A percentile compares a stretch with the other conserved stretches of the same genome.
Evolutionary conservation across 2,797 vertebrate species (phyloP).

Genomic region (Liasis olivaceus): DNA sequence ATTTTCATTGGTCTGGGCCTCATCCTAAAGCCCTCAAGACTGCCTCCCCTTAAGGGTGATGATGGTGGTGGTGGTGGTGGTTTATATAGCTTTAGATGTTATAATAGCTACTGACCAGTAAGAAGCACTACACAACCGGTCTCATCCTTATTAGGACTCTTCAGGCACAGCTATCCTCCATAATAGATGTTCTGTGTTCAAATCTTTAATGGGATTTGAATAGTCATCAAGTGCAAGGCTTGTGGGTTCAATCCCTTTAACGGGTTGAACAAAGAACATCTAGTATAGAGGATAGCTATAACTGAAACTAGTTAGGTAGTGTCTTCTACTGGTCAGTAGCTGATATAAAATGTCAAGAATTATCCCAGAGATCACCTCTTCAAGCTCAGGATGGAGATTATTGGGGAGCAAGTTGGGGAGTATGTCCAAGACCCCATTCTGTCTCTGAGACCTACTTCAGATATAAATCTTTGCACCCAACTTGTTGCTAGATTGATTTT

Average conservation of each 20-base stretch:
- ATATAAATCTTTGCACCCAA: neutral
- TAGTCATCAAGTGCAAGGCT: neutral
- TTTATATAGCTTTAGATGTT: neutral
- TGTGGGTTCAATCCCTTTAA: neutral
- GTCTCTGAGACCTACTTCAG: neutral
- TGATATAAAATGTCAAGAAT: neutral
- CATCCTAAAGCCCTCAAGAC: no score
- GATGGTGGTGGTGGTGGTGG: neutral
- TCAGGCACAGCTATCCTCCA: neutral
- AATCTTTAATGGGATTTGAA: neutral
- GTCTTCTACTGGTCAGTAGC: neutral
- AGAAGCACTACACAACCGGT: neutral
- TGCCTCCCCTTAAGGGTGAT: no score
- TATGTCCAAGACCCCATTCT: neutral
- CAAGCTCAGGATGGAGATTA: neutral
- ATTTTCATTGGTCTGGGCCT: no score
- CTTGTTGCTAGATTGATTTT: neutral
- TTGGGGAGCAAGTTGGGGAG: neutral
- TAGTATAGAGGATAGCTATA: neutral
- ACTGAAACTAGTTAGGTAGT: neutral
- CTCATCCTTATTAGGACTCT: neutral
- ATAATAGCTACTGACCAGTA: neutral
- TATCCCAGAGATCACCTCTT: neutral
- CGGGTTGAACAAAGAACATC: neutral
- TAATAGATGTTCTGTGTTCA: neutral